phyloP scores from a whole-genome alignment of 2,113 vertebrate genomes.

The Tapirus terrestris region DNA sequence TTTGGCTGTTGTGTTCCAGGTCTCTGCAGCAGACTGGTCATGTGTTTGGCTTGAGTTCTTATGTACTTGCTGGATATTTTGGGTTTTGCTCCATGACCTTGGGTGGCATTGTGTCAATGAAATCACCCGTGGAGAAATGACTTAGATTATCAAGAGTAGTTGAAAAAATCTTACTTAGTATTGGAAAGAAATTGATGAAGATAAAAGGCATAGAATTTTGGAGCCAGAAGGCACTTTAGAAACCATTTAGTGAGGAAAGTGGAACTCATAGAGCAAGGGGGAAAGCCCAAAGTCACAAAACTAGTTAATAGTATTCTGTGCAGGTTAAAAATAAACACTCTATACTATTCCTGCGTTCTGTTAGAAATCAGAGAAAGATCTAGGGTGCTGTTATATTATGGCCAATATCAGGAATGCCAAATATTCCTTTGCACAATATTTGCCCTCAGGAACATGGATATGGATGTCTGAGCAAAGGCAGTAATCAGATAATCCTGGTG shows the following conservation, averaged over 20 bases:
- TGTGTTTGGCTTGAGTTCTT: neutral
- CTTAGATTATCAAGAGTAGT: neutral
- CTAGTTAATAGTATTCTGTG: neutral
- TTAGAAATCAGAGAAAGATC: neutral
- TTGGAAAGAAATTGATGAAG: neutral
- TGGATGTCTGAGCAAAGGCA: neutral
- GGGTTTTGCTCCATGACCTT: neutral
- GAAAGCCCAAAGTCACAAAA: neutral
- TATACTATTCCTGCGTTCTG: neutral
- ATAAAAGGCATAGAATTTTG: neutral
- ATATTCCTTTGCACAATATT: neutral
- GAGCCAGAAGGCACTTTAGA: neutral
- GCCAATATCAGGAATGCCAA: neutral
- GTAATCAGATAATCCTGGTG: neutral
- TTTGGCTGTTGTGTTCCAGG: neutral
- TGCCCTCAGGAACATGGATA: neutral
- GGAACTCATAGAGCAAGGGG: neutral
- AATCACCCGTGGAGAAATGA: slow-evolving; percentile 4
- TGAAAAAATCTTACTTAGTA: slow-evolving; percentile 22
- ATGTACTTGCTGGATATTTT: neutral
- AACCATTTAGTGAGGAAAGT: neutral
- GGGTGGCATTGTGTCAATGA: neutral
- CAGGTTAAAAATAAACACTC: neutral
- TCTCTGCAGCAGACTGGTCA: neutral
- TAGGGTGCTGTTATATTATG: neutral